Evolutionary conservation across 2,113 vertebrate genomes (phyloP).

Genomic region (Edolisoma coerulescens): DNA sequence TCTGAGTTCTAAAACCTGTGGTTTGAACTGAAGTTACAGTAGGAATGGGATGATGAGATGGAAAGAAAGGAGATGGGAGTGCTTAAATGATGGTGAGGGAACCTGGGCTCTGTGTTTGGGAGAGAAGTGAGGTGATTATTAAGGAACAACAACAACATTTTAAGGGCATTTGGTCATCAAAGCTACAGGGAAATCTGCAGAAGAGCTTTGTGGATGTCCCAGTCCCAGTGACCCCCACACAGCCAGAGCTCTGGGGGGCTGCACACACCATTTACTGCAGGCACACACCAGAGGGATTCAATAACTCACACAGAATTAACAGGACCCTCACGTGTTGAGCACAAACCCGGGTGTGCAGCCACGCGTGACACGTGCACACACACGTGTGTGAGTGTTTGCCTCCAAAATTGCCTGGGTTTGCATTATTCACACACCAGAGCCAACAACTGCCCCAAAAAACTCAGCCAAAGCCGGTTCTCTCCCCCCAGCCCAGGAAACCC

Average conservation of each 20-base stretch:
- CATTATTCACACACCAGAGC: not conserved
- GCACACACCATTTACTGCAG: not conserved
- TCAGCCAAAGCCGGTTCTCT: not conserved
- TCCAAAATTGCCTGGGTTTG: not conserved
- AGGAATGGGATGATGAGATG: not conserved
- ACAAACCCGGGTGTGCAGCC: not conserved
- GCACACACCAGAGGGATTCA: not conserved
- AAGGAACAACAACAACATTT: not conserved
- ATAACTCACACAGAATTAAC: not conserved
- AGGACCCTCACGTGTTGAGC: not conserved
- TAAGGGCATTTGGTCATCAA: not conserved
- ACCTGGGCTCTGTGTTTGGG: not conserved
- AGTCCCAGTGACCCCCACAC: accelerated
- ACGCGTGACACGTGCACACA: accelerated
- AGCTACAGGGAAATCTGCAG: not conserved
- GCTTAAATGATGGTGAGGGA: not conserved
- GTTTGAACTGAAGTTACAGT: not conserved
- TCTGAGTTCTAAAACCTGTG: not conserved
- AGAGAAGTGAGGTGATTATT: not conserved
- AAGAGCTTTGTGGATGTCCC: not conserved
- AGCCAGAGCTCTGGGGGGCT: not conserved
- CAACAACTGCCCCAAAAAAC: not conserved
- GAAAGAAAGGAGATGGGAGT: not conserved
- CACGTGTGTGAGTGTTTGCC: accelerated
- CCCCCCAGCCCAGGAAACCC: not conserved